Conservation (phyloP, 2,888 invertebrate genomes). For the Drosophila macrothrix region DNA sequence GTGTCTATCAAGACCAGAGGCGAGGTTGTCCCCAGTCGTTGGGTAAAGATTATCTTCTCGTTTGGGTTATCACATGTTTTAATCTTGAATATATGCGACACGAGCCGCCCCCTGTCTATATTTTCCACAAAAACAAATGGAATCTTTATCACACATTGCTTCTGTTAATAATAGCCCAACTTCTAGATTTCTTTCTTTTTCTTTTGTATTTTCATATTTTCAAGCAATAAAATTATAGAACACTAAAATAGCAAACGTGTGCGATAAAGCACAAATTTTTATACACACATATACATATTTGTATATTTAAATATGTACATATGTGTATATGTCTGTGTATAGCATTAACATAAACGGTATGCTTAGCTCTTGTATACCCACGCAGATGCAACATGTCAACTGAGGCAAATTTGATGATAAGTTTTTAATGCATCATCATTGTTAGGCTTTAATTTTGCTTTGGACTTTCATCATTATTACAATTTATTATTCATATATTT, state of each 20-base stretch:
- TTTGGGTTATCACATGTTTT: constrained; percentile 46
- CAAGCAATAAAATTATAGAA: constrained; percentile 39
- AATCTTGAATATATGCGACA: constrained; percentile 43
- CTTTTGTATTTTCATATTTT: constrained; percentile 32
- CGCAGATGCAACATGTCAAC: neutral
- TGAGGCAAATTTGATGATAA: constrained; percentile 11
- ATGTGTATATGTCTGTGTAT: neutral
- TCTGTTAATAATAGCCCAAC: constrained; percentile 57
- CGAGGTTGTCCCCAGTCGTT: constrained; percentile 10
- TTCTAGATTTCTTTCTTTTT: constrained; percentile 42
- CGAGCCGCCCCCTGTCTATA: constrained; percentile 11
- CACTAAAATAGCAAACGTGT: constrained; percentile 8
- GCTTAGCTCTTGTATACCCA: constrained; percentile 8
- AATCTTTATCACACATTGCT: constrained; percentile 53
- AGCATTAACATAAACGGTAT: constrained; percentile 21
- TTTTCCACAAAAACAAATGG: constrained; percentile 20
- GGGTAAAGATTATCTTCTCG: constrained; percentile 52
- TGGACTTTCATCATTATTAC: neutral
- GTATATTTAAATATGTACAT: neutral
- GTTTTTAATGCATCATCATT: constrained; percentile 33
- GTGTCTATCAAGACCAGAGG: constrained; percentile 36
- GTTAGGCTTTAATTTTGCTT: constrained; percentile 6
- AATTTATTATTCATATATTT: neutral
- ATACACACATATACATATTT: neutral
- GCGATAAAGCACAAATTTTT: constrained; percentile 21